These are phyloP conservation scores for Galemys pyrenaicus DNA, from an alignment of 2,113 vertebrate species.

Conservation along the genomic window DNA sequence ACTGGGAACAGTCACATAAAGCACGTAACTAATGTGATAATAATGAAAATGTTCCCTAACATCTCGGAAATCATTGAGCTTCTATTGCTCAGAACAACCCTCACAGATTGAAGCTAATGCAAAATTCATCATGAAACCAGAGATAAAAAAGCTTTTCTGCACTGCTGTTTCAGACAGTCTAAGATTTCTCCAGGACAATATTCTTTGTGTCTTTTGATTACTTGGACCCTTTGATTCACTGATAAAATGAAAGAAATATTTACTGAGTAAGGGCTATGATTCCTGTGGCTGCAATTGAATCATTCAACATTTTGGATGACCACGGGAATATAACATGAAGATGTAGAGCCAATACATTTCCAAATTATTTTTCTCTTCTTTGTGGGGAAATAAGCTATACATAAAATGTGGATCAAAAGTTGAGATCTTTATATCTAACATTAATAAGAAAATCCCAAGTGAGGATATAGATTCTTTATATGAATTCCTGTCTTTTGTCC, in stretches of 20 bases:
- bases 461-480: not conserved
- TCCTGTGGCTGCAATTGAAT: not conserved
- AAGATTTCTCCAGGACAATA: not conserved
- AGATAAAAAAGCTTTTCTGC: rapidly evolving
- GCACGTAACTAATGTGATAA: not conserved
- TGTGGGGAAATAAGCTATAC: not conserved
- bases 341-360: not conserved
- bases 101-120: not conserved
- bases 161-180: not conserved
- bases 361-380: not conserved
- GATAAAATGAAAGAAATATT: not conserved
- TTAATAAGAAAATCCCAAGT: not conserved
- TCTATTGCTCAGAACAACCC: not conserved
- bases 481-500: not conserved
- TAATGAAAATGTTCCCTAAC: not conserved
- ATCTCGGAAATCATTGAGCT: not conserved
- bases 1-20: not conserved
- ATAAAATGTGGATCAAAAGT: not conserved
- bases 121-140: not conserved
- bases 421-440: not conserved
- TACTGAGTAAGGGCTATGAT: not conserved
- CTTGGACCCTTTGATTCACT: not conserved
- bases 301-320: not conserved
- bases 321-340: not conserved
- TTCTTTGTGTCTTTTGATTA: not conserved